Evolutionary conservation across 2,888 invertebrate species (phyloP).

Genomic region (Drosophila nigricruria): DNA sequence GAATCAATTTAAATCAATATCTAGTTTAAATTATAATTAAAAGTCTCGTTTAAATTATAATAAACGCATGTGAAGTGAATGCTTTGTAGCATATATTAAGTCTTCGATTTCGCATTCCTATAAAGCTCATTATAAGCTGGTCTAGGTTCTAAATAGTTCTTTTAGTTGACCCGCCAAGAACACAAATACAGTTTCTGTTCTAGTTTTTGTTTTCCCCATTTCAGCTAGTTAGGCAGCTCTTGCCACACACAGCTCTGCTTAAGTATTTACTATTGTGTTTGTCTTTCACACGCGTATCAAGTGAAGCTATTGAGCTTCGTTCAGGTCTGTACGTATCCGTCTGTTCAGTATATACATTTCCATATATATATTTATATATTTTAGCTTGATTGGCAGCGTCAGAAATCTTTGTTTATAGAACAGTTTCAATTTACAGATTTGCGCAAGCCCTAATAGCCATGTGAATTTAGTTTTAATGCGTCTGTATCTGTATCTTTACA

Average conservation of each 20-base stretch:
- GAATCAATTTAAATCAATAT: background rate
- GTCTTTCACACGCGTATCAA: constrained; percentile 54
- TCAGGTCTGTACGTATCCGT: constrained; percentile 24
- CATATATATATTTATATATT: constrained; percentile 15
- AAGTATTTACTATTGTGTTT: constrained; percentile 25
- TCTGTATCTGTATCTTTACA: constrained; percentile 7
- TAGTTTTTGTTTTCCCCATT: constrained; percentile 14
- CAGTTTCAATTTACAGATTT: constrained; percentile 47
- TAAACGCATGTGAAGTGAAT: background rate
- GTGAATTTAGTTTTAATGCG: constrained; percentile 30
- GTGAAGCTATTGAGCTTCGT: constrained; percentile 16
- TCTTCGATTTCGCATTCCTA: background rate
- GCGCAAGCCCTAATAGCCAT: constrained; percentile 25
- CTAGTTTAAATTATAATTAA: background rate
- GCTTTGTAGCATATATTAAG: background rate
- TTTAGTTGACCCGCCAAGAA: constrained; percentile 1
- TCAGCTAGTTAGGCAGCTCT: constrained; percentile 1
- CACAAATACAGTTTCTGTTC: constrained; percentile 27
- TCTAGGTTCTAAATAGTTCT: background rate
- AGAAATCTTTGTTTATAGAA: constrained; percentile 44
- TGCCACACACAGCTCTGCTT: background rate
- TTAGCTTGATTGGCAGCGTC: constrained; percentile 32
- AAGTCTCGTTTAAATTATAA: background rate
- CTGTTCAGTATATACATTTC: constrained; percentile 10
- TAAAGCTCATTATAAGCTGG: background rate